phyloP scores from a whole-genome alignment of 2,113 vertebrate genomes.

The Panurus biarmicus region DNA sequence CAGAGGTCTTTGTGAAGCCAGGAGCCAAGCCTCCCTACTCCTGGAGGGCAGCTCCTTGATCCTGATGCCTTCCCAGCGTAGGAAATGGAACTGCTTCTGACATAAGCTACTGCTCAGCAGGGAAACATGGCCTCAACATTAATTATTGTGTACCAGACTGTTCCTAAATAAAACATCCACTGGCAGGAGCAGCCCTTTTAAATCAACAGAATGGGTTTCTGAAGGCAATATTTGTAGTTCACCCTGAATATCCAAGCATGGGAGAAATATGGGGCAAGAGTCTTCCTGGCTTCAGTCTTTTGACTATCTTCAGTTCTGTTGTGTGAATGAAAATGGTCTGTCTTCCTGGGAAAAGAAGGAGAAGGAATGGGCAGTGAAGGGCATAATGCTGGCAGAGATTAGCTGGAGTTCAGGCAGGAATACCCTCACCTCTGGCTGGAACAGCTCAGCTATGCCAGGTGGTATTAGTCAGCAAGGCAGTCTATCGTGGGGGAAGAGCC shows the following conservation, averaged over 20 bases:
- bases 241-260: not conserved
- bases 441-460: not conserved
- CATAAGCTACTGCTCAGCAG: conserved; percentile 23
- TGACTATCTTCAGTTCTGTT: not conserved
- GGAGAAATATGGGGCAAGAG: not conserved
- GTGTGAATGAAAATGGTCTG: not conserved
- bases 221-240: not conserved
- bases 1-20: not conserved
- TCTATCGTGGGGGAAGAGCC: not conserved
- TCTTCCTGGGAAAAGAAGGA: not conserved
- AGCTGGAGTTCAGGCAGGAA: not conserved
- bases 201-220: not conserved
- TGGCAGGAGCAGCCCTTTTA: not conserved
- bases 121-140: conserved; percentile 19
- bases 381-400: not conserved
- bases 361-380: not conserved
- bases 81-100: not conserved
- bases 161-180: conserved; percentile 23
- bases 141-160: not conserved
- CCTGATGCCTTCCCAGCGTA: not conserved
- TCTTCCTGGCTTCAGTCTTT: not conserved
- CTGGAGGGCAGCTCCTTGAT: not conserved
- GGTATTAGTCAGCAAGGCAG: not conserved
- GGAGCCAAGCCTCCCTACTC: not conserved
- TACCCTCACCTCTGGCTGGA: not conserved